phyloP scores from a whole-genome alignment of 2,888 invertebrate species.

The Papilio gigon region DNA sequence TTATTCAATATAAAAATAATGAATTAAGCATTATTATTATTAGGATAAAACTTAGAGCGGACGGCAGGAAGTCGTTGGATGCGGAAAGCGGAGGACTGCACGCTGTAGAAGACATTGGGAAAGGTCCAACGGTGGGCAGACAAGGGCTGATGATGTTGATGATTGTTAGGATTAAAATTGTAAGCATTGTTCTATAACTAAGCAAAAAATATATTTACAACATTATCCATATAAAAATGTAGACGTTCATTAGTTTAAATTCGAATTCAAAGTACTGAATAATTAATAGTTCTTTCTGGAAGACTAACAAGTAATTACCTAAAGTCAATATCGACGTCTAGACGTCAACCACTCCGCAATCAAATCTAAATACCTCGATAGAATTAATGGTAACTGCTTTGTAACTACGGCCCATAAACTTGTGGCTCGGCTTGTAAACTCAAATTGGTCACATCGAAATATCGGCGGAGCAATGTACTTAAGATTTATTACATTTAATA shows the following conservation, averaged over 20 bases:
- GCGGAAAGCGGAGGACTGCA: too few species aligned
- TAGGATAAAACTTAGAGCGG: too few species aligned
- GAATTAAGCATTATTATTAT: too few species aligned
- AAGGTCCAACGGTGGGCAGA: too few species aligned
- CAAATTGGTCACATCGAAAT: slow-evolving; percentile 17
- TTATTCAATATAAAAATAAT: too few species aligned
- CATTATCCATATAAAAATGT: too few species aligned
- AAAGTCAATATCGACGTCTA: slow-evolving; percentile 17
- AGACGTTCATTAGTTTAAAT: background rate
- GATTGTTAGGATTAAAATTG: too few species aligned
- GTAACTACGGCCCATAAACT: slow-evolving; percentile 17
- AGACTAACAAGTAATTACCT: background rate
- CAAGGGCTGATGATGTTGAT: too few species aligned
- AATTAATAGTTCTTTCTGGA: background rate
- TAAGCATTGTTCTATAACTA: too few species aligned
- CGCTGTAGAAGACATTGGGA: too few species aligned
- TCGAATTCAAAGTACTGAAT: background rate
- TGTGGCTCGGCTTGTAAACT: slow-evolving; percentile 7
- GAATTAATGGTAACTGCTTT: slow-evolving; percentile 20
- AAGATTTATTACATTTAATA: slow-evolving; percentile 3
- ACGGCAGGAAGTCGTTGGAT: too few species aligned
- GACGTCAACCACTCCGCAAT: slow-evolving; percentile 17
- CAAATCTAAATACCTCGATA: slow-evolving; percentile 18
- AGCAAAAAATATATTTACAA: too few species aligned
- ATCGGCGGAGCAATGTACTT: background rate